Percentiles rank a stretch among this genome's conserved stretches.
Conservation (phyloP, 2,797 vertebrate species). For the Hypotaenidia philippensis region DNA sequence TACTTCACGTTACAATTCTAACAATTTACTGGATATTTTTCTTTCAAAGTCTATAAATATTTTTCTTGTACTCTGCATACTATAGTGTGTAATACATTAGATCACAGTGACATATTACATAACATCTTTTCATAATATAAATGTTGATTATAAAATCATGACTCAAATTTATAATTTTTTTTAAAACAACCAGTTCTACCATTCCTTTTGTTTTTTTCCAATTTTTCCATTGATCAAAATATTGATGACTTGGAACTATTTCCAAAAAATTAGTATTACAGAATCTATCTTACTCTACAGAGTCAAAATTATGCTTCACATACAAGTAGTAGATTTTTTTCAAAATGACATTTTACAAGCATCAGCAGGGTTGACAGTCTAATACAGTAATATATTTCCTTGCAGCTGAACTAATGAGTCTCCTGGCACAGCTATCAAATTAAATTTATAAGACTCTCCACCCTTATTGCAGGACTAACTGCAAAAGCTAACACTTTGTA, state of each 20-base stretch:
- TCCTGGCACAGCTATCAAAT: conserved; percentile 79
- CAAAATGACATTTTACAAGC: conserved; percentile 75
- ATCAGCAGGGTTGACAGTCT: conserved; percentile 75
- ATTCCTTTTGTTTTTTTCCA: conserved; percentile 35
- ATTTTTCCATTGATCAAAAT: conserved; percentile 66
- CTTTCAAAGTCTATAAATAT: background rate
- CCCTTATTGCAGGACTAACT: conserved; percentile 77
- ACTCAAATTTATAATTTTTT: conserved; percentile 34
- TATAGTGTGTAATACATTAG: background rate
- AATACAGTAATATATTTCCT: conserved; percentile 77
- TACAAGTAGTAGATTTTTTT: conserved; percentile 67
- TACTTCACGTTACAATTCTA: background rate
- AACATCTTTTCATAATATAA: conserved; percentile 52
- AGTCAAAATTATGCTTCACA: conserved; percentile 69
- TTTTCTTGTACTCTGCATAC: background rate
- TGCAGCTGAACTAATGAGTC: conserved; percentile 81
- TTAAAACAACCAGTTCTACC: background rate
- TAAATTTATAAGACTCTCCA: conserved; percentile 83
- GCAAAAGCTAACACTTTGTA: conserved; percentile 68
- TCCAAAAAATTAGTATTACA: conserved; percentile 55
- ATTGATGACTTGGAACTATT: conserved; percentile 59
- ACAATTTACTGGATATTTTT: background rate
- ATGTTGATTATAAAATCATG: conserved; percentile 57
- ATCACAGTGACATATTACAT: background rate
- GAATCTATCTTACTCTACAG: conserved; percentile 31